phyloP scores from a whole-genome alignment of 2,888 invertebrate genomes.

The Leptopilina drosophilae region DNA sequence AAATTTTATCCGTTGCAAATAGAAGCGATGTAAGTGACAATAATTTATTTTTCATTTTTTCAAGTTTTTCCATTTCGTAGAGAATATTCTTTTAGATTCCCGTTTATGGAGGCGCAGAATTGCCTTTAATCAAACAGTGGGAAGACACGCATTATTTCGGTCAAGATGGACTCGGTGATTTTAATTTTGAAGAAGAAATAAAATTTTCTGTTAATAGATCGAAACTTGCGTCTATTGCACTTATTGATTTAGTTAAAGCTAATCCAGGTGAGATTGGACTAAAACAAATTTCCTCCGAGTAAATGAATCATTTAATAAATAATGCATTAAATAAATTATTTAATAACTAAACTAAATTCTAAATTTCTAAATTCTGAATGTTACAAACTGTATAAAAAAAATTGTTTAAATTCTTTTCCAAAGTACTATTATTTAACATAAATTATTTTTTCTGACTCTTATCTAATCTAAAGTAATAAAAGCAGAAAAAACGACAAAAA shows the following conservation, averaged over 20 bases:
- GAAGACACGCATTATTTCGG: slow-evolving; percentile 71
- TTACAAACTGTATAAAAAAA: too few relatives aligned
- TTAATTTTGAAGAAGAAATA: slow-evolving; percentile 71
- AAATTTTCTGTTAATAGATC: slow-evolving; percentile 64
- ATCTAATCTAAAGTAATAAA: too few relatives aligned
- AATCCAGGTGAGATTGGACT: slow-evolving; percentile 62
- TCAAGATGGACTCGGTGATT: slow-evolving; percentile 79
- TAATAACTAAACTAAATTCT: too few relatives aligned
- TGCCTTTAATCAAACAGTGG: slow-evolving; percentile 69
- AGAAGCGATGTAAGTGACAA: slow-evolving; percentile 70
- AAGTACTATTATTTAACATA: too few relatives aligned
- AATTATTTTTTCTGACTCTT: too few relatives aligned
- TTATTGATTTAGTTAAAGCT: slow-evolving; percentile 73
- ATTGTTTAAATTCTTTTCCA: too few relatives aligned
- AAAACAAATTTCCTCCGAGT: background rate
- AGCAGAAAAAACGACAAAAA: too few relatives aligned
- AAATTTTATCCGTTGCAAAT: slow-evolving; percentile 75
- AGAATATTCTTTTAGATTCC: slow-evolving; percentile 75
- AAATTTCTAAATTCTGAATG: too few relatives aligned
- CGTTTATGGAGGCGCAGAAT: slow-evolving; percentile 75
- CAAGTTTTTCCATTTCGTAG: background rate
- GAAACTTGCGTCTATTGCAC: slow-evolving; percentile 75
- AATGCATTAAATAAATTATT: too few relatives aligned
- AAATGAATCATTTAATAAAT: too few relatives aligned
- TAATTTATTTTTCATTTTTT: background rate